These are phyloP conservation scores for Aulostomus chinensis DNA, from an alignment of 2,797 vertebrate genomes.

Conservation along the genomic window DNA sequence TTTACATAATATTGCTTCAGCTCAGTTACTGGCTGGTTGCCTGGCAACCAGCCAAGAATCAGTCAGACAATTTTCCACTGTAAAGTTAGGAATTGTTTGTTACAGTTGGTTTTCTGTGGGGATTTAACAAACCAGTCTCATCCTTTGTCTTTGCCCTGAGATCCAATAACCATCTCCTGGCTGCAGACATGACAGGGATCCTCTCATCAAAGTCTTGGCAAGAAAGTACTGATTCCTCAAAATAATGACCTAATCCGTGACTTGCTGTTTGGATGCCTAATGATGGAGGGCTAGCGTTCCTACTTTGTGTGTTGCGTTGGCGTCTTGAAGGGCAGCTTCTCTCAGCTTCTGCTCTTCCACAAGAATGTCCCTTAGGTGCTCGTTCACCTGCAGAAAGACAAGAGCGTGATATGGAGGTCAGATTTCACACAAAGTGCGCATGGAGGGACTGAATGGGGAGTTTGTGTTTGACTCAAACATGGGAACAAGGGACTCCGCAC, in stretches of 20 bases:
- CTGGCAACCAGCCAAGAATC: not conserved
- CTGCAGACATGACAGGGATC: not conserved
- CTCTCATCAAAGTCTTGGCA: not conserved
- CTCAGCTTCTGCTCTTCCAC: slow-evolving; percentile 89
- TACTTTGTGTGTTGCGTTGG: slow-evolving; percentile 81
- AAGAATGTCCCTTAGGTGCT: slow-evolving; percentile 92
- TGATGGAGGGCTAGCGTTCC: slow-evolving; percentile 23
- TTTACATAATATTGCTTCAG: not conserved
- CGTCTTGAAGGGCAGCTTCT: slow-evolving; percentile 79
- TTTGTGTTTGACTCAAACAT: slow-evolving; percentile 29
- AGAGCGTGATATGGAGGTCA: slow-evolving; percentile 8
- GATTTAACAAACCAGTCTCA: no score
- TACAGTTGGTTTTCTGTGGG: no score
- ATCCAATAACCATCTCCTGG: not conserved
- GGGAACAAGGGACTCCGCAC: slow-evolving; percentile 10
- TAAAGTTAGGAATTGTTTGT: no score
- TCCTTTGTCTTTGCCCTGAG: not conserved
- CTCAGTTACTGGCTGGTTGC: not conserved
- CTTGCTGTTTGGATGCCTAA: no score
- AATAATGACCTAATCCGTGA: no score
- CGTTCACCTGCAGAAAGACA: slow-evolving; percentile 84
- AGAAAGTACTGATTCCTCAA: no score
- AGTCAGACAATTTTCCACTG: not conserved
- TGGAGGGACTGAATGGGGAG: slow-evolving; percentile 26
- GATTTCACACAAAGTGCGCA: slow-evolving; percentile 34